phyloP scores from a whole-genome alignment of 2,888 invertebrate species.

The Lathronympha strigana region DNA sequence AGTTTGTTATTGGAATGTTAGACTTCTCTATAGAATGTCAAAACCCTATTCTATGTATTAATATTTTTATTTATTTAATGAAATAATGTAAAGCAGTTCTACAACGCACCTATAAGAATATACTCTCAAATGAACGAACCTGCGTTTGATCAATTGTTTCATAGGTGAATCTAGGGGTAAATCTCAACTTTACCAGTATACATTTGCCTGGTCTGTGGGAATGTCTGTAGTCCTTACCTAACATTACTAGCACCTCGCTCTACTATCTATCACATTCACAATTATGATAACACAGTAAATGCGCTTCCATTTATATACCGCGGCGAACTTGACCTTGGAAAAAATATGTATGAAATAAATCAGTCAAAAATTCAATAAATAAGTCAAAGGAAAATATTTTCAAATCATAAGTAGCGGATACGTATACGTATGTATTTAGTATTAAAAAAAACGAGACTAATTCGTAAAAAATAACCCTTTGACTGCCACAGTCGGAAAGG shows the following conservation, averaged over 20 bases:
- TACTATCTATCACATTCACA: conserved; percentile 56
- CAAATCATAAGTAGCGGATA: not conserved
- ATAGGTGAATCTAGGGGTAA: not conserved
- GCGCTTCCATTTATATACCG: conserved; percentile 23
- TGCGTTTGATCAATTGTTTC: not conserved
- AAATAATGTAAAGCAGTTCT: too few relatives aligned
- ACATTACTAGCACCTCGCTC: conserved; percentile 65
- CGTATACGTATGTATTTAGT: too few relatives aligned
- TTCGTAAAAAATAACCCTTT: too few relatives aligned
- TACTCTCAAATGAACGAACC: not conserved
- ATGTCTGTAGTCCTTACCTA: conserved; percentile 63
- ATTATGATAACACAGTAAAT: conserved; percentile 46
- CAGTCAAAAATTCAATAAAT: not conserved
- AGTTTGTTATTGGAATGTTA: not conserved
- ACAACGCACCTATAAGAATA: too few relatives aligned
- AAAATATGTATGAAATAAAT: not conserved
- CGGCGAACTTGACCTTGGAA: not conserved
- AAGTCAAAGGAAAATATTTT: not conserved
- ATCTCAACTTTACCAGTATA: not conserved
- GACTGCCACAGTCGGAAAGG: too few relatives aligned
- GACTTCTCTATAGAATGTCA: not conserved
- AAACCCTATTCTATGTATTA: too few relatives aligned
- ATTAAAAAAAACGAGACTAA: too few relatives aligned
- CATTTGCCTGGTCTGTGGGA: conserved; percentile 50
- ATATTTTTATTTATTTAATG: too few relatives aligned